These are phyloP conservation scores for Ochotona curzoniae DNA, from an alignment of 2,113 vertebrate genomes.

Conservation along the genomic window DNA sequence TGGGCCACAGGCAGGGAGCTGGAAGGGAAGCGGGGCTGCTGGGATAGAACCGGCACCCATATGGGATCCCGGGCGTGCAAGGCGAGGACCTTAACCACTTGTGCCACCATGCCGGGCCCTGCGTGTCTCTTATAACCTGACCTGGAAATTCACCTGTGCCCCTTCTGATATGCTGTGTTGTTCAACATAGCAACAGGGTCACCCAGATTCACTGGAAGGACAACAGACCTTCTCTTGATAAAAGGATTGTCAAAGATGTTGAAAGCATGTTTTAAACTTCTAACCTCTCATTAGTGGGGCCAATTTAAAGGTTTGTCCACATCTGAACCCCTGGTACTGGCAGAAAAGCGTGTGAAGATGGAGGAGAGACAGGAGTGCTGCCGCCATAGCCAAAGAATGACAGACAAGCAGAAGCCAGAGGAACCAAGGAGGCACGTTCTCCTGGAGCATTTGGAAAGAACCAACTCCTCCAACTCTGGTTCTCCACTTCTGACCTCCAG, in stretches of 20 bases:
- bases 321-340: not conserved
- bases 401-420: not conserved
- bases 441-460: not conserved
- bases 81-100: no score
- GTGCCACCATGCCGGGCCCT: no score
- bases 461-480: no score
- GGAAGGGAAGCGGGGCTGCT: no score
- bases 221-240: not conserved
- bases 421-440: no score
- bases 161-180: not conserved
- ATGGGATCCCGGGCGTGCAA: no score
- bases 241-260: not conserved
- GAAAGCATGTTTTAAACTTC: not conserved
- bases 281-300: not conserved
- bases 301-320: not conserved
- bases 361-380: not conserved
- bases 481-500: no score
- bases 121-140: not conserved
- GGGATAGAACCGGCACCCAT: no score
- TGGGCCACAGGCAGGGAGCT: no score
- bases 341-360: not conserved
- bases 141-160: not conserved
- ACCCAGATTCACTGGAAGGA: no score
- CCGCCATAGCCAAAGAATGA: not conserved
- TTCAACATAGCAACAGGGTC: not conserved